phyloP scores from a whole-genome alignment of 1,140 invertebrate genomes.

The Zaprionus lachaisei region DNA sequence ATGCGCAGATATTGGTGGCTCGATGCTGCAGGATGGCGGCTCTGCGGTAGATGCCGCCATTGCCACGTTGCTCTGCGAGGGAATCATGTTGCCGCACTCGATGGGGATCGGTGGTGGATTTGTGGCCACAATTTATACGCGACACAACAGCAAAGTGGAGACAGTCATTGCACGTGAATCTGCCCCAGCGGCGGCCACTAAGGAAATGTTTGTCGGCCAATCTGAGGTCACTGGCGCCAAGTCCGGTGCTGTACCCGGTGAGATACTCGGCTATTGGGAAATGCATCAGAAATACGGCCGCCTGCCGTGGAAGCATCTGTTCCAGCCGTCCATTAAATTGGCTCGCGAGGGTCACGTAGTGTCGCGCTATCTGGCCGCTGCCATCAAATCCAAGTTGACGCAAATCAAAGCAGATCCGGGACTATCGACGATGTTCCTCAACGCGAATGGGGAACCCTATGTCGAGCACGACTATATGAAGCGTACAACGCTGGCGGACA shows the following conservation, averaged over 20 bases:
- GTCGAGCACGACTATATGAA: conserved; percentile 89
- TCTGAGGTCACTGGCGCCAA: conserved; percentile 85
- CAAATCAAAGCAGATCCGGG: conserved; percentile 88
- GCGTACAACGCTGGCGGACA: conserved; percentile 89
- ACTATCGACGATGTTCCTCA: conserved; percentile 87
- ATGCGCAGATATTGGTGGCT: conserved; percentile 71
- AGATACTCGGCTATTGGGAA: conserved; percentile 94
- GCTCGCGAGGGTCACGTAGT: conserved; percentile 90
- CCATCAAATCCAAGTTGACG: conserved; percentile 86
- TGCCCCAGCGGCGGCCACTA: conserved; percentile 89
- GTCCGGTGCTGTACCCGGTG: conserved; percentile 95
- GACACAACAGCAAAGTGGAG: conserved; percentile 86
- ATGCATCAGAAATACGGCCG: conserved; percentile 91
- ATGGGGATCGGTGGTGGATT: conserved; percentile 96
- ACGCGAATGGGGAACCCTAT: conserved; percentile 88
- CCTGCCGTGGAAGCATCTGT: conserved; percentile 92
- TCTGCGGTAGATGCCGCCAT: conserved; percentile 95
- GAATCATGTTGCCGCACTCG: conserved; percentile 93
- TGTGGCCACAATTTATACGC: conserved; percentile 92
- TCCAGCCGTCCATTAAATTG: conserved; percentile 91
- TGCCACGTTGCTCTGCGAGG: conserved; percentile 94
- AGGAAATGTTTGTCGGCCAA: conserved; percentile 89
- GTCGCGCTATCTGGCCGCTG: conserved; percentile 89
- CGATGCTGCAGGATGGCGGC: conserved; percentile 90
- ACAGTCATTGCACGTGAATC: conserved; percentile 92